Evolutionary conservation across 2,797 vertebrate genomes (phyloP).

Genomic region (Sorex maritimensis): DNA sequence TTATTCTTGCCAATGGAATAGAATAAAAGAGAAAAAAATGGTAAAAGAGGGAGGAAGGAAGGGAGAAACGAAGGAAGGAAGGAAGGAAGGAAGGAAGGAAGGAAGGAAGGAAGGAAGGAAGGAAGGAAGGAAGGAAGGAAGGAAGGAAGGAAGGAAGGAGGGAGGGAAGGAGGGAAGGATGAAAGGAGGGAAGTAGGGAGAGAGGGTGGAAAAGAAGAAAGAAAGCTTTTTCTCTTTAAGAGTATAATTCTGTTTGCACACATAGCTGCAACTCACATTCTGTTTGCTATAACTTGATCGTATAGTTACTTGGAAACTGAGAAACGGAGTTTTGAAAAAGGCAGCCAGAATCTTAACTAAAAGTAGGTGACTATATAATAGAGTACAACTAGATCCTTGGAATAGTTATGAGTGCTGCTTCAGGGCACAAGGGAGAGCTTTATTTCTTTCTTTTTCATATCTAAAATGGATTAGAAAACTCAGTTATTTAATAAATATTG

Average conservation of each 20-base stretch:
- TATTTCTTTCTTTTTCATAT: neutral
- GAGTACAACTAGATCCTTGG: neutral
- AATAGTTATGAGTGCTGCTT: neutral
- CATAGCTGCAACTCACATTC: neutral
- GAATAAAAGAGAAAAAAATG: no score
- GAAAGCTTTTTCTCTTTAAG: neutral
- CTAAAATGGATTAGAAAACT: conserved; percentile 4
- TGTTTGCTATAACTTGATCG: neutral
- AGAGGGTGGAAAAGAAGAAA: neutral
- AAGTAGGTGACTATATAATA: neutral
- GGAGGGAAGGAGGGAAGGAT: no score
- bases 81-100: no score
- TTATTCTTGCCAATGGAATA: neutral
- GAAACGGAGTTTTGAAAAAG: neutral
- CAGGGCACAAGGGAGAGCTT: neutral
- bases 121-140: no score
- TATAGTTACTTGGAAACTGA: neutral
- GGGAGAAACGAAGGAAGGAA: no score
- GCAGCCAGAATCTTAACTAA: neutral
- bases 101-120: no score
- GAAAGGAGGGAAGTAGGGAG: no score
- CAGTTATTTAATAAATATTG: neutral
- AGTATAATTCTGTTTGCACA: neutral
- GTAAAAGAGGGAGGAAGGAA: no score
- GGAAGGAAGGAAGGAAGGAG: no score